Conservation (phyloP, 2,888 invertebrate genomes). For the Ellobium chinense region DNA sequence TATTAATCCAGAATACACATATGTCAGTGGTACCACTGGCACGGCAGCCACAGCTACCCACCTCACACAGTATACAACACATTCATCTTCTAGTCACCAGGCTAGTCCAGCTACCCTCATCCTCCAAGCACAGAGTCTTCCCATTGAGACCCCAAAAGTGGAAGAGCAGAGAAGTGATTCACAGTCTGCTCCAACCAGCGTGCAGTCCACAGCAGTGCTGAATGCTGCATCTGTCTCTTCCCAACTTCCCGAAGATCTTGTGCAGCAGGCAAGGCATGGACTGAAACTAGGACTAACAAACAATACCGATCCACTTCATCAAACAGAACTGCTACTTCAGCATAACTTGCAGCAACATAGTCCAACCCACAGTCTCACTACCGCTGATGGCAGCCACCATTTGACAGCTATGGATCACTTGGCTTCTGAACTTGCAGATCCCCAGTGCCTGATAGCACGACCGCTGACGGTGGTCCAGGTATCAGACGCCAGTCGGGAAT, state of each 20-base stretch:
- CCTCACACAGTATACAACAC: slow-evolving; percentile 15
- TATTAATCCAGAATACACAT: slow-evolving; percentile 51
- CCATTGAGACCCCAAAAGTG: slow-evolving; percentile 7
- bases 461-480: background rate
- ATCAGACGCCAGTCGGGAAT: background rate
- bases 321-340: slow-evolving; percentile 4
- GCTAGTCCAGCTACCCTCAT: slow-evolving; percentile 27
- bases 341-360: slow-evolving; percentile 16
- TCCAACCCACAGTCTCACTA: slow-evolving; percentile 16
- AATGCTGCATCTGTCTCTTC: background rate
- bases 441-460: slow-evolving; percentile 18
- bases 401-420: slow-evolving; percentile 17
- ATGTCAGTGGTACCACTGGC: slow-evolving; percentile 12
- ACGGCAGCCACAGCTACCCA: slow-evolving; percentile 6
- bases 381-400: slow-evolving; percentile 23
- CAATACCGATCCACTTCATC: slow-evolving; percentile 17
- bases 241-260: too few species aligned
- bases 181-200: background rate
- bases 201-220: slow-evolving; percentile 7
- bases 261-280: background rate
- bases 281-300: slow-evolving; percentile 12
- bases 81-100: slow-evolving; percentile 20
- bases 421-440: slow-evolving; percentile 1
- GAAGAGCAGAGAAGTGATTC: slow-evolving; percentile 25
- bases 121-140: slow-evolving; percentile 25